Conservation (phyloP, 2,888 invertebrate species). For the Xestobium rufovillosum region DNA sequence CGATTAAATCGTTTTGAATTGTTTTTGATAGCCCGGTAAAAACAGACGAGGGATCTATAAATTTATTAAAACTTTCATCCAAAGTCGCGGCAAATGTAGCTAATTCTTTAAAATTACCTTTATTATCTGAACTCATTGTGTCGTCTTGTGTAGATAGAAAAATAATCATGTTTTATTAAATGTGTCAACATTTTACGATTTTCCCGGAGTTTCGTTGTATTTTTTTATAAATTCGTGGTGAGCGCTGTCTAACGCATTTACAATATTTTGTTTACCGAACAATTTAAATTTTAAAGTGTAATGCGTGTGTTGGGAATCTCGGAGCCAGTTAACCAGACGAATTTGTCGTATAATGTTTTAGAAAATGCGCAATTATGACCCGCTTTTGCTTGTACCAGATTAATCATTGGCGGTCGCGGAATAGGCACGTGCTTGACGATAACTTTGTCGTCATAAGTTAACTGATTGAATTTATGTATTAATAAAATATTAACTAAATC, state of each 20-base stretch:
- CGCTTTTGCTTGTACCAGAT: no score
- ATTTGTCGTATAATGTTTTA: no score
- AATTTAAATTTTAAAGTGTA: constrained; percentile 13
- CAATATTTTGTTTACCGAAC: constrained; percentile 16
- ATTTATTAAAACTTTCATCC: constrained; percentile 11
- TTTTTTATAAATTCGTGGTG: constrained; percentile 10
- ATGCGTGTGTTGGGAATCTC: constrained; percentile 14
- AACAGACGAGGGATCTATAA: no score
- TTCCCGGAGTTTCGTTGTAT: constrained; percentile 11
- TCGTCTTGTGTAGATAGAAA: constrained; percentile 7
- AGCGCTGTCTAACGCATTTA: constrained; percentile 11
- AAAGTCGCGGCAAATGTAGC: constrained; percentile 10
- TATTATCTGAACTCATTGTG: neutral
- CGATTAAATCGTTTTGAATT: no score
- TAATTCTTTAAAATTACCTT: constrained; percentile 11
- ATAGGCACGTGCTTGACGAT: no score
- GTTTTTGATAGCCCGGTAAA: no score
- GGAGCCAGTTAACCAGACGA: no score
- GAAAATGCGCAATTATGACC: no score
- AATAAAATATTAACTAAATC: no score
- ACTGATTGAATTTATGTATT: no score
- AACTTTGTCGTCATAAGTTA: no score
- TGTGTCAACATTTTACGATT: constrained; percentile 10
- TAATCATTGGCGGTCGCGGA: no score
- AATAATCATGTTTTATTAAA: constrained; percentile 5